Evolutionary conservation across 1,140 invertebrate species (phyloP), one percentile per base, ranked within the genome.

Genomic region (Anadara kagoshimensis): DNA sequence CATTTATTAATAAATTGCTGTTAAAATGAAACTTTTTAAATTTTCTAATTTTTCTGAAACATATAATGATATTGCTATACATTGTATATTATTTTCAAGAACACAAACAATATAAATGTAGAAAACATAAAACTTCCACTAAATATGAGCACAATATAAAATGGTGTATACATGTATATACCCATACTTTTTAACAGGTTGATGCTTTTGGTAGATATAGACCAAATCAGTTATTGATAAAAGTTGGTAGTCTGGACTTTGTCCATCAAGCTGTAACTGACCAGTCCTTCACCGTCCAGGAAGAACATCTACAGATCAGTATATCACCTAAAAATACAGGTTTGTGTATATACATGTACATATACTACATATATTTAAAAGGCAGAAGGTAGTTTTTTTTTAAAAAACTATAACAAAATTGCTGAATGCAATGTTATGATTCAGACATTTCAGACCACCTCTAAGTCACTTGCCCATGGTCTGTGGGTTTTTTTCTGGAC

Each of bases 171-270:
- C 18, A 18, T 36, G 49, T 16, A 51, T 12, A 44, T 73, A 29
- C 36, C 26, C 49, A 8, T 65, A 69, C 54, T 59, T 65, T 73
- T 62, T 83, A 76, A 24, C 81, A 91, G 90, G 80, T 85, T 14
- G 64, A 69, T 22, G 83, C 85, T 36, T 78, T 85, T 69, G 90
- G 91, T n/a, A 69, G 76, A 24, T 91, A 86, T 70, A 74, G 79
- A 63, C 68, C 90, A 5, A 79, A 84, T 45, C 91, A 92, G 81
- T 63, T 86, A 61, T 83, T 87, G 84, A 44, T 84, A 5, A 54
- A 85, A 41, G 57, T 81, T 3, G 90, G 62, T 14, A 57, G 65
- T 58, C 51, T 72, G 51, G 65, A 76, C 41, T 64, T 78, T 43
- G 65, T 76, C 24, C 75, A 66, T 20, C 65, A 45, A 59, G 45